These are phyloP conservation scores for Cyprinodon variegatus DNA, from an alignment of 2,113 vertebrate species.

Conservation along the genomic window DNA sequence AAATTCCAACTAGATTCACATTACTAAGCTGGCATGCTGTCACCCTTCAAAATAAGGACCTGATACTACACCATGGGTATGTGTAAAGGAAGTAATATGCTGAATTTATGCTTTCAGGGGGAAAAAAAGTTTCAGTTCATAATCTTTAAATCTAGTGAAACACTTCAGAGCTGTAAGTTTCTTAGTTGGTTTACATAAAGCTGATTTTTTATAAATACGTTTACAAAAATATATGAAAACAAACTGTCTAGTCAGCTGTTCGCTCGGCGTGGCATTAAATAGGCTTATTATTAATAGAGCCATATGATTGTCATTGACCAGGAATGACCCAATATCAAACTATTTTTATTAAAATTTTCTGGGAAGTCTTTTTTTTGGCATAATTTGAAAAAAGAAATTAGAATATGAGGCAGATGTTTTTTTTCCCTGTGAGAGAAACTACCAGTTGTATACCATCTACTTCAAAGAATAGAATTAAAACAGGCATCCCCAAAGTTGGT, in stretches of 20 bases:
- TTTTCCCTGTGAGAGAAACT: too few relatives aligned
- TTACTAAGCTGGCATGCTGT: not conserved
- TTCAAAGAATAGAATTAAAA: too few relatives aligned
- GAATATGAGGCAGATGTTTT: too few relatives aligned
- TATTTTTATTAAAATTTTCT: not conserved
- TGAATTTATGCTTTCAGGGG: not conserved
- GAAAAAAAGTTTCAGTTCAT: not conserved
- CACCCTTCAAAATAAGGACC: not conserved
- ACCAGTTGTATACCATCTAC: too few relatives aligned
- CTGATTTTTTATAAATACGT: not conserved
- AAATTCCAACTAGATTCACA: not conserved
- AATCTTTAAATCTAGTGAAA: not conserved
- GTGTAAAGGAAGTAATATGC: not conserved
- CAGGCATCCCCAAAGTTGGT: too few relatives aligned
- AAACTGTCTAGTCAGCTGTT: not conserved
- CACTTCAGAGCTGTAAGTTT: not conserved
- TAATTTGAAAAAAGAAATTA: too few relatives aligned
- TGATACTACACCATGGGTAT: not conserved
- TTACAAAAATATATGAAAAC: not conserved
- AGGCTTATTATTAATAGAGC: not conserved
- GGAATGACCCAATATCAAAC: too few relatives aligned
- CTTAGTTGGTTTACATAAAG: not conserved
- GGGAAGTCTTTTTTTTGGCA: too few relatives aligned
- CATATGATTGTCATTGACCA: not conserved
- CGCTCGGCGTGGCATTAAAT: not conserved